Base-by-base conservation (phyloP, 1,140 invertebrate genomes). In the Heliconius congener region DNA sequence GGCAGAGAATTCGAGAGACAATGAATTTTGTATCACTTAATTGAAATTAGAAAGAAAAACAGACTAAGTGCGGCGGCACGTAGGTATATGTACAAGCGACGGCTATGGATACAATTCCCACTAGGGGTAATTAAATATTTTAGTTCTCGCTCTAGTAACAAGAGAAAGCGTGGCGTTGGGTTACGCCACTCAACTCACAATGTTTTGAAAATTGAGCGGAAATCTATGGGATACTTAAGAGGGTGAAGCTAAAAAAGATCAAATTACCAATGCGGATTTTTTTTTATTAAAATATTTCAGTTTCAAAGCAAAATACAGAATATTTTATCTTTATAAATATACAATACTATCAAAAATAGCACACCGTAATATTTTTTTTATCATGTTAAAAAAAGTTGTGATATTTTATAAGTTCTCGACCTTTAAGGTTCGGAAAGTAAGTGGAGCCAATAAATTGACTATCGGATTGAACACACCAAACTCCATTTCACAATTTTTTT, bases 351-450 rank as follows among this genome's bases (percentile, higher is more conserved):
- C 19, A 37, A 72, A 42, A 39, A 23, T 37, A 18, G 30, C 60
- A 50, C 30, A 39, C 6, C 18, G 23, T 11, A 71, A 52, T 37
- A 27, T 18, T 39, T n/a, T 72, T 13, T 37, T 16, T 37, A 71
- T 0, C 16, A 8, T 57, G 52, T 55, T 27, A 74, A 74, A 50
- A 74, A 74, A 57, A 73, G 8, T 37, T 37, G 37, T 39, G 23
- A 57, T 60, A 57, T 57, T 74, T 34, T 74, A 72, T 72, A 23
- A 72, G 71, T 72, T 72, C 37, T 37, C 71, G 19, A 72, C 37
- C 71, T 72, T 42, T 37, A 13, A 37, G 37, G 34, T 72, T 39
- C 71, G 19, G 9, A 72, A 34, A 19, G 71, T 42, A 42, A 72
- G 16, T n/a, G 34, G 34, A 23, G 23, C 19, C 18, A 42, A n/a